Percentiles rank a stretch among this genome's conserved stretches.
phyloP scores from a whole-genome alignment of 2,113 vertebrate genomes.

The Bagarius yarrelli region DNA sequence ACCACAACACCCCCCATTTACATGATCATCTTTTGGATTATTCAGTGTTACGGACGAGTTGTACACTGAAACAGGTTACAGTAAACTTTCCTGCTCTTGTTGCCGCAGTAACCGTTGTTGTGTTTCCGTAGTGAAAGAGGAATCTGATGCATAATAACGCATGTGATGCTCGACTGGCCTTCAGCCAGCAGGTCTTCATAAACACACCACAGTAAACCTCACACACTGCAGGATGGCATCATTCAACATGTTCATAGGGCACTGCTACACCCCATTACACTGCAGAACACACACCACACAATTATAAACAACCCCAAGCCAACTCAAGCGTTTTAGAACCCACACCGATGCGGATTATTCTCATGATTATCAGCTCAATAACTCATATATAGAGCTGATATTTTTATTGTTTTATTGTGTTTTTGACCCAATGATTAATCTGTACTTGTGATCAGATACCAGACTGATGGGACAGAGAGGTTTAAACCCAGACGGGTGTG shows the following conservation, averaged over 20 bases:
- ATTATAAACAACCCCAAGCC: neutral
- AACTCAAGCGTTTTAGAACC: too few species aligned
- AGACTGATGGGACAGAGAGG: too few species aligned
- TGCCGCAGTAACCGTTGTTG: neutral
- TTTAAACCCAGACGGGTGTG: too few species aligned
- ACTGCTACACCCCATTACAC: neutral
- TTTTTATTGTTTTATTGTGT: too few species aligned
- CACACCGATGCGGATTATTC: too few species aligned
- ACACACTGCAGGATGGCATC: neutral
- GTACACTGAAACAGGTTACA: neutral
- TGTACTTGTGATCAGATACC: too few species aligned
- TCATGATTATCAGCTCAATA: too few species aligned
- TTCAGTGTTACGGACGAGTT: too few species aligned
- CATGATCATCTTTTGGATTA: too few species aligned
- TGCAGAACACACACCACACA: neutral
- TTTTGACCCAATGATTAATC: too few species aligned
- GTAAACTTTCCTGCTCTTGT: neutral
- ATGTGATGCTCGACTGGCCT: neutral
- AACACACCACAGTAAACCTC: neutral
- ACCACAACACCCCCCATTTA: too few species aligned
- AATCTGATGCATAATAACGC: conserved; percentile 1
- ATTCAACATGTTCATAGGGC: neutral
- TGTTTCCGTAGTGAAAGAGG: neutral
- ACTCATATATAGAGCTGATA: too few species aligned
- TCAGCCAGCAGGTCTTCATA: neutral